Conservation (phyloP, 2,888 invertebrate species). For the Xanthostigma xanthostigma region DNA sequence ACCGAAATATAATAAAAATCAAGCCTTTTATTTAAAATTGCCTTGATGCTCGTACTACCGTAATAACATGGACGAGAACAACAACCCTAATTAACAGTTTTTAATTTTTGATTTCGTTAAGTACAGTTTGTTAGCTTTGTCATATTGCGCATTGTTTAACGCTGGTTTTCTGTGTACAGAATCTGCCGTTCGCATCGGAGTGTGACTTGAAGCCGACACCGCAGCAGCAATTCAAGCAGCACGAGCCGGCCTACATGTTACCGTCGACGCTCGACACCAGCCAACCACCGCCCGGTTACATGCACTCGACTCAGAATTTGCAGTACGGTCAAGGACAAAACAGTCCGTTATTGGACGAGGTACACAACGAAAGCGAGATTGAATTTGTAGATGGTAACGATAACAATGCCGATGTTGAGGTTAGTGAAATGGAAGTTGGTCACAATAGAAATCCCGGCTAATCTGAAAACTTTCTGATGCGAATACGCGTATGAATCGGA, state of each 20-base stretch:
- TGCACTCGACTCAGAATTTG: constrained; percentile 25
- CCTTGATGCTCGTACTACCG: too few relatives aligned
- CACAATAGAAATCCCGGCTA: too few relatives aligned
- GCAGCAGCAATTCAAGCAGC: constrained; percentile 17
- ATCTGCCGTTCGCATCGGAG: constrained; percentile 47
- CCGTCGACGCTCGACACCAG: constrained; percentile 27
- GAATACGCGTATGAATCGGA: too few relatives aligned
- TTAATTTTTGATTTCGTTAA: not conserved
- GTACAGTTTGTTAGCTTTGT: too few relatives aligned
- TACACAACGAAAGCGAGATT: constrained; percentile 45
- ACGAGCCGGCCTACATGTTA: constrained; percentile 16
- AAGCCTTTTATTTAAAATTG: too few relatives aligned
- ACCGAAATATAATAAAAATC: too few relatives aligned
- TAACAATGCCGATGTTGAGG: constrained; percentile 21
- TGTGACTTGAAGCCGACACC: constrained; percentile 41
- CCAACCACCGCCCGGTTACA: constrained; percentile 39
- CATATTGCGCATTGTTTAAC: too few relatives aligned
- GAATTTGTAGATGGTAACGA: constrained; percentile 40
- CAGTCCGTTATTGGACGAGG: constrained; percentile 26
- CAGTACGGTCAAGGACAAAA: constrained; percentile 18
- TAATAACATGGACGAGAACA: too few relatives aligned
- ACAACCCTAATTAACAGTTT: too few relatives aligned
- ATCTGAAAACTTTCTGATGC: too few relatives aligned
- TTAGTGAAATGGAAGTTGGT: constrained; percentile 9
- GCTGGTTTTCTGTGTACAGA: constrained; percentile 26